Base-by-base conservation (phyloP, 2,888 invertebrate genomes). In the Hypercompe scribonia region DNA sequence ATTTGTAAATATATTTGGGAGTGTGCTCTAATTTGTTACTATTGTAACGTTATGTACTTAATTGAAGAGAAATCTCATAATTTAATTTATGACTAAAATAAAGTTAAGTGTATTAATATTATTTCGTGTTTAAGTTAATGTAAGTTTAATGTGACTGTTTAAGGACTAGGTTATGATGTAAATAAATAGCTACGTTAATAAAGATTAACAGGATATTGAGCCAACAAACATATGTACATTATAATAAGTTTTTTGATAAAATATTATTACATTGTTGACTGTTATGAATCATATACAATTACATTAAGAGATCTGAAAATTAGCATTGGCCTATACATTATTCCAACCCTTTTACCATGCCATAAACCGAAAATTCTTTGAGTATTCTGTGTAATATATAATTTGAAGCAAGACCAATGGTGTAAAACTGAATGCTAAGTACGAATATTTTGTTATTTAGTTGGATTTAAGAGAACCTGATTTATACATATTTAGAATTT, bases 41-140 rank as follows among this genome's bases (percentile, higher is more conserved):
- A 28, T 34, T 68, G 24, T 54, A 54, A n/a, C n/a, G 13, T n/a
- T 50, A 34, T 46, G 67, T 68, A 68, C 68, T 68, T 68, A 68
- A 68, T 50, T 54, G n/a, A 54, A 54, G n/a, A 34, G 8, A 68
- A 68, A 15, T 33, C 13, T 31, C 24, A 67, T 24, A 33, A 50
- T 13, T 42, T 42, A 8, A 42, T 36, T 65, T 65, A 39, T 28
- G 7, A 2, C 18, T 8, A 8, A 18, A 28, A 1, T 1, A 46
- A 13, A 39, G n/a, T 65, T 36, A 39, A 21, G 15, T 28, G 15
- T 18, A 34, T n/a, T 34, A n/a, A 67, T 13, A n/a, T 18, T 31
- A 68, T 54, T 36, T 34, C 24, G 15, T 5, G 33, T 50, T 50
- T 54, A 68, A 18, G 54, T 58, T 58, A 68, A 8, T 61, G 24